Evolutionary conservation across 2,888 invertebrate species (phyloP).

Genomic region (Spisula solida): DNA sequence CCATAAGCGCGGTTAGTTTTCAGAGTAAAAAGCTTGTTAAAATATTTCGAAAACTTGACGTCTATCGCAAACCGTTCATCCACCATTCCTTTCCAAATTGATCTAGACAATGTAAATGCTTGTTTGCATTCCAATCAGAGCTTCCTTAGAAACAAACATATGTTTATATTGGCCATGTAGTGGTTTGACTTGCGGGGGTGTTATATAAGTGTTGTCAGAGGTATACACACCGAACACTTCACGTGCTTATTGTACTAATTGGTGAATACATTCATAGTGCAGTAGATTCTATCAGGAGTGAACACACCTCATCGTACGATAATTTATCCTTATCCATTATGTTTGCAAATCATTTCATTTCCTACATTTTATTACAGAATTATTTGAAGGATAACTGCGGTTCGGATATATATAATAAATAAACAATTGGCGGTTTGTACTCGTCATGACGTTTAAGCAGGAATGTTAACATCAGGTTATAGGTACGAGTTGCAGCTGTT

Average conservation of each 20-base stretch:
- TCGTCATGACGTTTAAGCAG: too few species aligned
- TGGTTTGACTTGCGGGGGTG: not conserved
- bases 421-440: not conserved
- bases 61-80: too few species aligned
- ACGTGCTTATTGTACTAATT: not conserved
- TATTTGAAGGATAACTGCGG: not conserved
- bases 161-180: not conserved
- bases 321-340: too few species aligned
- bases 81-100: too few species aligned
- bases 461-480: too few species aligned
- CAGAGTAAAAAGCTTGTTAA: too few species aligned
- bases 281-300: too few species aligned
- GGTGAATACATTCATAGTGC: not conserved
- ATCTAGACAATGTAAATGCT: not conserved
- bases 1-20: too few species aligned
- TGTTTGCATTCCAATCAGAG: not conserved
- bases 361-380: not conserved
- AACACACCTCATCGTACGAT: too few species aligned
- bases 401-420: not conserved
- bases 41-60: too few species aligned
- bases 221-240: not conserved
- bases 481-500: too few species aligned
- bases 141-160: not conserved
- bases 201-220: not conserved
- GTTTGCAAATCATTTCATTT: not conserved